Evolutionary conservation across 2,113 vertebrate genomes (phyloP).

Genomic region (Epinephelus fuscoguttatus): DNA sequence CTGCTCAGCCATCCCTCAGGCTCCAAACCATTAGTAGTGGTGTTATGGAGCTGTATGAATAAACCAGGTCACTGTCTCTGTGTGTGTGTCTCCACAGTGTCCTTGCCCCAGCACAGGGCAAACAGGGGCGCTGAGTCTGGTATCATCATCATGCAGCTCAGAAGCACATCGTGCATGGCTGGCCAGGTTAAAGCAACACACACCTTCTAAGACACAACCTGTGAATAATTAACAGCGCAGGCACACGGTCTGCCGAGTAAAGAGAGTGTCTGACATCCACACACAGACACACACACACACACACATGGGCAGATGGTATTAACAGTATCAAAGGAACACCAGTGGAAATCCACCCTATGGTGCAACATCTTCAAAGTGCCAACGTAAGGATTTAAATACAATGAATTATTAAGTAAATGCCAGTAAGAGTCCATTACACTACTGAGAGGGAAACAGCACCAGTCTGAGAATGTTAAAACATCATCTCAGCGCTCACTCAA

Average conservation of each 20-base stretch:
- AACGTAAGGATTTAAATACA: not conserved
- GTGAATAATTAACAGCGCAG: slow-evolving; percentile 55
- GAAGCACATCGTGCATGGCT: slow-evolving; percentile 17
- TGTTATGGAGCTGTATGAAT: too few relatives aligned
- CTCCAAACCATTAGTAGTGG: too few relatives aligned
- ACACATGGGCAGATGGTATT: too few relatives aligned
- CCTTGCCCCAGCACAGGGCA: too few relatives aligned
- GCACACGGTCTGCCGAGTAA: not conserved
- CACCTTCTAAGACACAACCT: slow-evolving; percentile 2
- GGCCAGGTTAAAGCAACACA: slow-evolving; percentile 49
- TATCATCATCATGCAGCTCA: not conserved
- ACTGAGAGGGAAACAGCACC: not conserved
- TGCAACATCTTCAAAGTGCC: not conserved
- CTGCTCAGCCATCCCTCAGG: too few relatives aligned
- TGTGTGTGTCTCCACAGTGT: too few relatives aligned
- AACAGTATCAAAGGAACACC: not conserved
- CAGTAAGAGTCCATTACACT: too few relatives aligned
- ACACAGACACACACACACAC: too few relatives aligned
- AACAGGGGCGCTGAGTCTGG: too few relatives aligned
- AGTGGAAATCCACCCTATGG: not conserved
- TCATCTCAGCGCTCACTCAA: not conserved
- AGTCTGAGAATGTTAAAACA: slow-evolving; percentile 1
- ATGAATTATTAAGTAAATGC: not conserved
- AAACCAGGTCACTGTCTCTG: too few relatives aligned
- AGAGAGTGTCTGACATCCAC: too few relatives aligned